Evolutionary conservation across 2,888 invertebrate genomes (phyloP).

Genomic region (Cataglyphis rosenhaueri): DNA sequence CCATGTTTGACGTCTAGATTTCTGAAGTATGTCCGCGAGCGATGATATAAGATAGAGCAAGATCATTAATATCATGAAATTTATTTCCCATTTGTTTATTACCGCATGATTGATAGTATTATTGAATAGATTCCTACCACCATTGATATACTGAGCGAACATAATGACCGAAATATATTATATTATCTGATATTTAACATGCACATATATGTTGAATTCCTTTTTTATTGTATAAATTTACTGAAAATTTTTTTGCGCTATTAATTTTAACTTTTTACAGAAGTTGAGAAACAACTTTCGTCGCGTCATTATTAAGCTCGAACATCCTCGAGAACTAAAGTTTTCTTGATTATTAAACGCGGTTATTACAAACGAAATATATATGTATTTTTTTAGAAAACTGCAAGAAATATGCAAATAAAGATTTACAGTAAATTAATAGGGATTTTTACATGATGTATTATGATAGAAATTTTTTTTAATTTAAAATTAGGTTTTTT

Average conservation of each 20-base stretch:
- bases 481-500: neutral
- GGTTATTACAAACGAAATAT: neutral
- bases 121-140: neutral
- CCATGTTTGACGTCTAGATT: conserved; percentile 12
- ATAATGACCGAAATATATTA: neutral
- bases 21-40: conserved; percentile 7
- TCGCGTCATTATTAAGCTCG: neutral
- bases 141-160: neutral
- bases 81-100: conserved; percentile 21
- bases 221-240: neutral
- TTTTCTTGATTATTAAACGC: neutral
- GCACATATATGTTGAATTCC: neutral
- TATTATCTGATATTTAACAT: neutral
- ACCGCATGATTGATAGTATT: neutral
- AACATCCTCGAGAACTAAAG: neutral
- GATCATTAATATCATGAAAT: conserved; percentile 10
- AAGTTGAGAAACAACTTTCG: neutral
- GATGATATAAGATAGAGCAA: neutral
- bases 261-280: neutral
- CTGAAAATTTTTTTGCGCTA: neutral
- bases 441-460: neutral
- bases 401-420: neutral
- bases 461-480: neutral
- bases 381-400: neutral
- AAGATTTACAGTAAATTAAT: neutral